Base-by-base conservation (phyloP, 2,113 vertebrate genomes). In the Toxotes jaculatrix region DNA sequence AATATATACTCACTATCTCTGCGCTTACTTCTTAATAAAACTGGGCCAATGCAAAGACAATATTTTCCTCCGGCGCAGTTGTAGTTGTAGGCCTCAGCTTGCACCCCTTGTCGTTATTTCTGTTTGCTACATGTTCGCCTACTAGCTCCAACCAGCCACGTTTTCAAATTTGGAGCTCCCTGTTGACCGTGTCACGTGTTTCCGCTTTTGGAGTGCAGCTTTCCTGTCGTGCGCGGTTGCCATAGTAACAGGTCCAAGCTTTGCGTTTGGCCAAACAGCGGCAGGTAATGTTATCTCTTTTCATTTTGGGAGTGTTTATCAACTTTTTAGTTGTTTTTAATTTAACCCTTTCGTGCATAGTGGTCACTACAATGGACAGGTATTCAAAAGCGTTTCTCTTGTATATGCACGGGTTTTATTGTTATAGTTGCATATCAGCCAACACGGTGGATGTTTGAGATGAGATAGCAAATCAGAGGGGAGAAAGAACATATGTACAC, bases 131-230 rank as follows among this genome's bases (percentile, higher is more conserved):
- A 86, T 84, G n/a, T 21, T 67, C 38, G 55, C 14, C 40, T 5
- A 0, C 42, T 11, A 4, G 1, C 1, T 42, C 5, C 43, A 0
- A 10, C 4, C 14, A 32, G 63, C 42, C 85, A 76, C 84, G 57
- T 83, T 91, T 94, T 94, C 83, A 93, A 93, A 94, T 92, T 90
- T 93, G 86, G 92, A 93, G 92, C 92, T 78, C 6, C 19, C 19
- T 3, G 5, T 27, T 10, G 9, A 49, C 11, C 0, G 17, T 0
- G 51, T 90, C 19, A 94, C 89, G 83, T 88, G 45, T 12, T 92
- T 92, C 91, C 91, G 82, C 17, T 31, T 27, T 12, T 10, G 17
- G n/a, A 2, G 7, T 1, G 17, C 23, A 0, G 23, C n/a, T 3
- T 11, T 17, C 0, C 55, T 74, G 71, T 73, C n/a, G 74, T 10